Percentiles rank a stretch among this genome's conserved stretches.
These are phyloP conservation scores for Abrostola tripartita DNA, from an alignment of 2,888 invertebrate genomes.

Conservation along the genomic window DNA sequence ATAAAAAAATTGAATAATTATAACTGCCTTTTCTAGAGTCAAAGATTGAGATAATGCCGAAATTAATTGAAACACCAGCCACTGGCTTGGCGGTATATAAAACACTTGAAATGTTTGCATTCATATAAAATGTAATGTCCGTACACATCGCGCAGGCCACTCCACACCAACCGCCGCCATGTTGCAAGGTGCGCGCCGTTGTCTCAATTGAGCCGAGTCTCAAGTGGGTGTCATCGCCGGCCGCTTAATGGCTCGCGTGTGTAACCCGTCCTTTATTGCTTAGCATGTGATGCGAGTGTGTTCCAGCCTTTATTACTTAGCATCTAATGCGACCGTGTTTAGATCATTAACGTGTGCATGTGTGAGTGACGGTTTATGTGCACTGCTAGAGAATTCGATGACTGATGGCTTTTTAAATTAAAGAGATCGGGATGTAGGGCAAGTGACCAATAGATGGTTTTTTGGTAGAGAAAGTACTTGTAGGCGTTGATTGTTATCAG, in stretches of 20 bases:
- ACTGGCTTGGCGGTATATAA: too few relatives aligned
- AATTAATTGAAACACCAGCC: too few relatives aligned
- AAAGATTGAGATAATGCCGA: too few relatives aligned
- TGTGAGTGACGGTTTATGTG: constrained; percentile 40
- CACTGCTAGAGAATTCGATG: constrained; percentile 39
- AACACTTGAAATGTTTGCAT: background rate
- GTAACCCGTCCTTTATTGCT: constrained; percentile 54
- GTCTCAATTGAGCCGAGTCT: constrained; percentile 46
- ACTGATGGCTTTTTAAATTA: constrained; percentile 51
- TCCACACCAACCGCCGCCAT: constrained; percentile 10
- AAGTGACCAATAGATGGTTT: background rate
- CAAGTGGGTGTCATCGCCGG: constrained; percentile 53
- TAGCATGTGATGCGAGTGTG: constrained; percentile 54
- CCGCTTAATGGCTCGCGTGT: constrained; percentile 46
- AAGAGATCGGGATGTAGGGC: constrained; percentile 12
- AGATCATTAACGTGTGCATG: constrained; percentile 49
- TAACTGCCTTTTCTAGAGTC: too few relatives aligned
- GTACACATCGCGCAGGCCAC: background rate
- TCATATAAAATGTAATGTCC: background rate
- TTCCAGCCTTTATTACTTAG: constrained; percentile 56
- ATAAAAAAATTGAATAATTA: too few relatives aligned
- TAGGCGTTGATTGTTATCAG: too few relatives aligned
- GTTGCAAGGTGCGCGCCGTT: constrained; percentile 55
- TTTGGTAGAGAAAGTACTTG: too few relatives aligned
- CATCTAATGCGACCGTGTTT: constrained; percentile 54